These are phyloP conservation scores for Globia sparganii DNA, from an alignment of 2,888 invertebrate genomes.

Conservation along the genomic window DNA sequence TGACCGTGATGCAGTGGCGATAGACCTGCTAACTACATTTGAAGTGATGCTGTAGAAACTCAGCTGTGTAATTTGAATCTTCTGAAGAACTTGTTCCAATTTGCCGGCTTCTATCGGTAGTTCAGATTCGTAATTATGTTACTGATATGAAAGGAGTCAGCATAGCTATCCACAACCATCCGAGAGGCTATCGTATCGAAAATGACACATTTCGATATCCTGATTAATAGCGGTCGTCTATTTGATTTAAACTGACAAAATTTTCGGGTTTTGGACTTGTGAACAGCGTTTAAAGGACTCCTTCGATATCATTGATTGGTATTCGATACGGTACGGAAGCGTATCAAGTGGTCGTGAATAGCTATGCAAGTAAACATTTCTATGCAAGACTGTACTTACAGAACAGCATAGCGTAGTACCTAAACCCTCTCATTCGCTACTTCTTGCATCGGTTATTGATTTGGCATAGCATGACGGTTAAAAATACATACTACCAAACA, in stretches of 20 bases:
- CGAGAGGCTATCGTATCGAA: too few species aligned
- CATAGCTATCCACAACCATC: too few species aligned
- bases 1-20: slow-evolving; percentile 50
- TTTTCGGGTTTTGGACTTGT: too few species aligned
- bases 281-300: too few species aligned
- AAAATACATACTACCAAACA: slow-evolving; percentile 3
- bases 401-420: background rate
- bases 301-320: too few species aligned
- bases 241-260: too few species aligned
- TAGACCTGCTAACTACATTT: slow-evolving; percentile 46
- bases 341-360: too few species aligned
- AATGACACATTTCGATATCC: too few species aligned
- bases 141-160: background rate
- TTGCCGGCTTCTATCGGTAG: background rate
- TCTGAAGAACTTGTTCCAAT: background rate
- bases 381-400: background rate
- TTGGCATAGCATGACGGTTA: background rate
- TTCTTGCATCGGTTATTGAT: background rate
- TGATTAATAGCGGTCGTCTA: too few species aligned
- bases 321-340: too few species aligned
- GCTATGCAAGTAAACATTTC: background rate
- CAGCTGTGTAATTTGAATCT: slow-evolving; percentile 24
- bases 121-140: background rate
- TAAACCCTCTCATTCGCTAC: background rate
- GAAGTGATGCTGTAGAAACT: slow-evolving; percentile 35